Percentiles rank a stretch among this genome's conserved stretches.
phyloP scores from a whole-genome alignment of 2,888 invertebrate species.

The Subacronicta megacephala region DNA sequence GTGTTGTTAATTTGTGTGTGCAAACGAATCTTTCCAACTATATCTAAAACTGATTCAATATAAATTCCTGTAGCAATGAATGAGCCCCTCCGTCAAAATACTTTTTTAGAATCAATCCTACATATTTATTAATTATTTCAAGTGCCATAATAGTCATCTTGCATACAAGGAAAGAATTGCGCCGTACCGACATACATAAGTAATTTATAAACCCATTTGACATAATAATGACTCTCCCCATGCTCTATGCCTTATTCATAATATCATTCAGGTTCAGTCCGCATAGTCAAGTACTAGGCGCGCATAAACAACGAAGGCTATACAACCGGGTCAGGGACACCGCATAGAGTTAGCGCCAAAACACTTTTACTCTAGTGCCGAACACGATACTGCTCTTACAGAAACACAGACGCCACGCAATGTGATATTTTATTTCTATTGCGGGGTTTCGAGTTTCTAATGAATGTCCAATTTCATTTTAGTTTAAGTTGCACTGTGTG shows the following conservation, averaged over 20 bases:
- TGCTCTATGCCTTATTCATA: slow-evolving; percentile 35
- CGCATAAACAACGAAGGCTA: slow-evolving; percentile 62
- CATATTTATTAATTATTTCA: too few relatives aligned
- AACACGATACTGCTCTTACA: slow-evolving; percentile 33
- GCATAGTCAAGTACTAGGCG: slow-evolving; percentile 57
- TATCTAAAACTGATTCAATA: too few relatives aligned
- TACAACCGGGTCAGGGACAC: slow-evolving; percentile 72
- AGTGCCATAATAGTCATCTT: neutral
- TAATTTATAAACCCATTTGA: slow-evolving; percentile 7
- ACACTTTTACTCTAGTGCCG: slow-evolving; percentile 56
- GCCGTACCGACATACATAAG: slow-evolving; percentile 4
- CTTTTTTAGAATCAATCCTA: too few relatives aligned
- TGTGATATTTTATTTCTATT: slow-evolving; percentile 37
- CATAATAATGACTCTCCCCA: slow-evolving; percentile 16
- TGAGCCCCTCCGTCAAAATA: too few relatives aligned
- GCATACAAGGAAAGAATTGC: slow-evolving; percentile 3
- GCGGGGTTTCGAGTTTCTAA: slow-evolving; percentile 51
- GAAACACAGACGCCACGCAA: slow-evolving; percentile 39
- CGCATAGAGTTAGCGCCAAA: slow-evolving; percentile 70
- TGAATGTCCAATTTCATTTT: slow-evolving; percentile 49
- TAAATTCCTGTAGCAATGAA: too few relatives aligned
- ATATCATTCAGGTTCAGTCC: slow-evolving; percentile 50
- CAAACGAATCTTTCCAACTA: too few relatives aligned
- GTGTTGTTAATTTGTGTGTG: too few relatives aligned
- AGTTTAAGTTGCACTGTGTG: slow-evolving; percentile 47